Conservation (phyloP, 2,888 invertebrate species). For the Pseudeuparius sepicola region DNA sequence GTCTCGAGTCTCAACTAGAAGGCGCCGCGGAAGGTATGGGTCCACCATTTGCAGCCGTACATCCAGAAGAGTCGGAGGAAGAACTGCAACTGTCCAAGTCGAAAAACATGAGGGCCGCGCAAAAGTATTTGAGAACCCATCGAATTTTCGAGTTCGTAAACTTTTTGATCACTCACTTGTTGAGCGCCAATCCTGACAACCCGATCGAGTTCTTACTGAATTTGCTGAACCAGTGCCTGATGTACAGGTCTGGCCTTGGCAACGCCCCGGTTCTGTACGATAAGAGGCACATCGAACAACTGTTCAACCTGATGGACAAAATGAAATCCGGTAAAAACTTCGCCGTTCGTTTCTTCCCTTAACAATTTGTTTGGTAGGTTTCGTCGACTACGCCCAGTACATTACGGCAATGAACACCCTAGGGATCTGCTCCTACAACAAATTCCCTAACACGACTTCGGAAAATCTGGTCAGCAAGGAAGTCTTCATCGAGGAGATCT, state of each 20-base stretch:
- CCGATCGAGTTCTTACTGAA: constrained; percentile 39
- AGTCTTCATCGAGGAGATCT: constrained; percentile 32
- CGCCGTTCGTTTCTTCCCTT: too few relatives aligned
- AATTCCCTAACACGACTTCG: constrained; percentile 25
- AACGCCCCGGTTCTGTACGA: constrained; percentile 40
- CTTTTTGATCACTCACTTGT: constrained; percentile 39
- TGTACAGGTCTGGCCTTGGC: constrained; percentile 39
- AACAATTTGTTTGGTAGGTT: too few relatives aligned
- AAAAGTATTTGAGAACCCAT: constrained; percentile 36
- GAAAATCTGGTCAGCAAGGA: constrained; percentile 31
- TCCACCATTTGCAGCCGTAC: constrained; percentile 1
- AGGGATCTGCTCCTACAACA: constrained; percentile 33
- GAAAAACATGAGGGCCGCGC: constrained; percentile 32
- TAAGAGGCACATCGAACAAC: constrained; percentile 31
- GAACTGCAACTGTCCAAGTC: constrained; percentile 23
- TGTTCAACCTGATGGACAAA: constrained; percentile 36
- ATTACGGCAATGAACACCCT: constrained; percentile 34
- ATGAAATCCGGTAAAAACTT: too few relatives aligned
- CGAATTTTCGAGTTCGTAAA: constrained; percentile 40
- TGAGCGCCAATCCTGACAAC: constrained; percentile 36
- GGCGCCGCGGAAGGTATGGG: constrained; percentile 15
- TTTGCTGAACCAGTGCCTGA: constrained; percentile 38
- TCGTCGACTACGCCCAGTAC: constrained; percentile 33
- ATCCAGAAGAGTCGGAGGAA: constrained; percentile 13
- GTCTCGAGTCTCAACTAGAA: constrained; percentile 21